Evolutionary conservation across 2,888 invertebrate species (phyloP).

Genomic region (Plagodis dolabraria): DNA sequence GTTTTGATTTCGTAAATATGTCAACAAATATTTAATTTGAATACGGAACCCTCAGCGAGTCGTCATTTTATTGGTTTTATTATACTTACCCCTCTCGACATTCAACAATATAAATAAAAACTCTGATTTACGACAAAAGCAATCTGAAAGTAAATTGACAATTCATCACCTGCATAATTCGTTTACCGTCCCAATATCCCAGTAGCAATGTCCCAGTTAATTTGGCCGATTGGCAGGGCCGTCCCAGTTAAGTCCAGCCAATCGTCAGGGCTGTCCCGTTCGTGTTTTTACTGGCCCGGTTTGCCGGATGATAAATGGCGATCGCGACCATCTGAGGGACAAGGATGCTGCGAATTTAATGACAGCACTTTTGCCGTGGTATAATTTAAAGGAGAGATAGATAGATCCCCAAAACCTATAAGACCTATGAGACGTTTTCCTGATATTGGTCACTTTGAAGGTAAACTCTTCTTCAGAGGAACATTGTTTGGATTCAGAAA

Average conservation of each 20-base stretch:
- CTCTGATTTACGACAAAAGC: background rate
- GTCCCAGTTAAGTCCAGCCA: constrained; percentile 18
- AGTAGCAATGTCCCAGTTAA: constrained; percentile 15
- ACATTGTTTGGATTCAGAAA: no score
- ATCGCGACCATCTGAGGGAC: constrained; percentile 55
- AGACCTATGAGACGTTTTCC: no score
- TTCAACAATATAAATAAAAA: no score
- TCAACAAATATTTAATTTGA: no score
- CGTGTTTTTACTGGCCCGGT: constrained; percentile 45
- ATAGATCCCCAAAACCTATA: no score
- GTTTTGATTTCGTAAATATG: no score
- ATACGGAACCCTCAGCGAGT: no score
- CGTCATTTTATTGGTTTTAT: no score
- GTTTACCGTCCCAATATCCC: constrained; percentile 12
- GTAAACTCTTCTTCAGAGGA: background rate
- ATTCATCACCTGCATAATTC: constrained; percentile 24
- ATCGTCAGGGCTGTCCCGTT: constrained; percentile 22
- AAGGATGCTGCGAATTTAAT: constrained; percentile 60
- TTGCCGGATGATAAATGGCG: constrained; percentile 60
- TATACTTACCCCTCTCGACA: no score
- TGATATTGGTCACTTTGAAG: no score
- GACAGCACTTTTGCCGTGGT: constrained; percentile 37
- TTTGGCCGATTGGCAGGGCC: constrained; percentile 20
- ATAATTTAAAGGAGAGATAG: constrained; percentile 14
- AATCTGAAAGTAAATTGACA: constrained; percentile 8